These are phyloP conservation scores for Chlorodrepanis virens DNA, from an alignment of 2,113 vertebrate species.

Conservation along the genomic window DNA sequence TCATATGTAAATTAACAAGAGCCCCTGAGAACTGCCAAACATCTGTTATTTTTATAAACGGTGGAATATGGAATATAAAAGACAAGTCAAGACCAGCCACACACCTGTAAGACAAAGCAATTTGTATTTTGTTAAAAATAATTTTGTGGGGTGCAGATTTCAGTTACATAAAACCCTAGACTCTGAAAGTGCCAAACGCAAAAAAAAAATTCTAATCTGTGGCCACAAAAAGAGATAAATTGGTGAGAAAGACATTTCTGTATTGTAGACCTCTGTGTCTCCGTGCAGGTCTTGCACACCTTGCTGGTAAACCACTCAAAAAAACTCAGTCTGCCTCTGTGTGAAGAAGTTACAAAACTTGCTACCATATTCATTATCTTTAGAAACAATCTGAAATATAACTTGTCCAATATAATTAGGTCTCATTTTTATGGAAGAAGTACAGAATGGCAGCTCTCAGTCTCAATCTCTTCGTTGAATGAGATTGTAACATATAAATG, in stretches of 20 bases:
- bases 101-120: background rate
- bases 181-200: background rate
- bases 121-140: background rate
- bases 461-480: background rate
- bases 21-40: background rate
- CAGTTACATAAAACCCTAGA: background rate
- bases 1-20: background rate
- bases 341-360: background rate
- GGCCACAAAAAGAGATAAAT: background rate
- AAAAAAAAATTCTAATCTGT: background rate
- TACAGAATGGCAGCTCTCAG: background rate
- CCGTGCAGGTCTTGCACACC: accelerated
- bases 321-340: accelerated
- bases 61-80: background rate
- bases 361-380: background rate
- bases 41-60: background rate
- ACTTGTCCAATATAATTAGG: background rate
- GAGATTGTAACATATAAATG: background rate
- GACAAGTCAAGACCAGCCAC: background rate
- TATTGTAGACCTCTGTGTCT: background rate
- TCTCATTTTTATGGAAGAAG: background rate
- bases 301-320: background rate
- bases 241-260: background rate
- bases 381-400: background rate
- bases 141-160: background rate